Conservation (phyloP, 2,113 vertebrate species). For the Eurypyga helias region DNA sequence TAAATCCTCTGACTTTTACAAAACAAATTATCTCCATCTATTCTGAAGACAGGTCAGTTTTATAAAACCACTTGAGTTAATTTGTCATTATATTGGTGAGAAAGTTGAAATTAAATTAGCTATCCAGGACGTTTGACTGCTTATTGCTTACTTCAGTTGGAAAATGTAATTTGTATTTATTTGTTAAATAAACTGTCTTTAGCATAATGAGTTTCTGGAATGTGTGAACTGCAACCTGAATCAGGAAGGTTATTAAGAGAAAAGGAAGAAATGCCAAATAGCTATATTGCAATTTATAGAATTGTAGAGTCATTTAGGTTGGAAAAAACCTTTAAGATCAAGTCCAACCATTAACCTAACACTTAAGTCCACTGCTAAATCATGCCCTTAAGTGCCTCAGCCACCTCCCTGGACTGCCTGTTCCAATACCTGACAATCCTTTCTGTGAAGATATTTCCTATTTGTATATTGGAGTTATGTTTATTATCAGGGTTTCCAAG, state of each 20-base stretch:
- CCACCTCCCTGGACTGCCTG: no score
- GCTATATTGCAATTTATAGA: background rate
- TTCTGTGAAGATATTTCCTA: no score
- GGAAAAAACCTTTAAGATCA: no score
- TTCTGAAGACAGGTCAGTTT: background rate
- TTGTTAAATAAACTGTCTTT: background rate
- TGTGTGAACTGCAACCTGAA: background rate
- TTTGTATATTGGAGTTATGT: background rate
- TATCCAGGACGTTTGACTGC: background rate
- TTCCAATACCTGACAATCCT: no score
- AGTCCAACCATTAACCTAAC: no score
- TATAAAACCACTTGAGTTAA: background rate
- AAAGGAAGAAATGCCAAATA: background rate
- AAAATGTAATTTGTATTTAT: background rate
- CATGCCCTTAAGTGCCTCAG: no score
- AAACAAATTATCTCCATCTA: background rate
- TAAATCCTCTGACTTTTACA: background rate
- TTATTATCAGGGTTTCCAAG: background rate
- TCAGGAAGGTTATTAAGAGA: background rate
- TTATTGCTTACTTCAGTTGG: background rate
- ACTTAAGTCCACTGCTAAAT: no score
- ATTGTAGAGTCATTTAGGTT: no score
- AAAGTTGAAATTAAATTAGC: background rate
- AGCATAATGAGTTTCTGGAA: background rate
- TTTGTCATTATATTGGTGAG: background rate